Evolutionary conservation across 2,113 vertebrate species (phyloP), one percentile per base, ranked within the genome.

Genomic region (Symphodus melops): DNA sequence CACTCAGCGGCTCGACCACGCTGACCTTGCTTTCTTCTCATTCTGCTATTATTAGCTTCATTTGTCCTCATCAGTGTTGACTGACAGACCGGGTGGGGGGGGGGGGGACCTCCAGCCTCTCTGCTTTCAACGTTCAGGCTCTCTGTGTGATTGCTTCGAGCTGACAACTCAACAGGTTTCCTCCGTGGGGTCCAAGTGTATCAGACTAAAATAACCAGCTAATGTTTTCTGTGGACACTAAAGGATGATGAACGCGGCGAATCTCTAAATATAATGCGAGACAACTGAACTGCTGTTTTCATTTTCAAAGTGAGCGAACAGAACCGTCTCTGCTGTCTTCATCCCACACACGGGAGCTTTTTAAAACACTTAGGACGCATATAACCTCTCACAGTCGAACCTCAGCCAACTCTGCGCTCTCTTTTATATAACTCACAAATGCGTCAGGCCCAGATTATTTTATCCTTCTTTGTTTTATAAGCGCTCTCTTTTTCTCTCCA

Each of bases 361-460:
- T 77, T 20, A 33, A 80, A 77, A 51, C 60, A 52, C 36, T 1
- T 46, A 63, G 68, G 51, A 76, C 71, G 76, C 62, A 42, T 78
- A 73, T 76, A 78, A 75, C 72, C 57, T 62, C 79, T 67, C 69
- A 13, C 65, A 74, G 56, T 57, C 36, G 4, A 56, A 59, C 44
- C 69, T 52, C 19, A n/a, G 25, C 68, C 64, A 72, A 68, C 66
- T 75, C 69, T 1, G 5, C 56, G 62, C 68, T 66, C 54, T 62
- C 65, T 55, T 57, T 89, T 83, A 81, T 63, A 59, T 61, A 83
- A 83, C 79, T 74, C 23, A 1, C 42, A 1, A 5, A 71, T 42
- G 19, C 28, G 39, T 19, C 67, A 65, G 14, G 41, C 44, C 23
- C 25, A 65, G 36, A 6, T 16, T 16, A 7, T 46, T 23, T 68